phyloP scores from a whole-genome alignment of 2,113 vertebrate genomes.

The Eretmochelys imbricata region DNA sequence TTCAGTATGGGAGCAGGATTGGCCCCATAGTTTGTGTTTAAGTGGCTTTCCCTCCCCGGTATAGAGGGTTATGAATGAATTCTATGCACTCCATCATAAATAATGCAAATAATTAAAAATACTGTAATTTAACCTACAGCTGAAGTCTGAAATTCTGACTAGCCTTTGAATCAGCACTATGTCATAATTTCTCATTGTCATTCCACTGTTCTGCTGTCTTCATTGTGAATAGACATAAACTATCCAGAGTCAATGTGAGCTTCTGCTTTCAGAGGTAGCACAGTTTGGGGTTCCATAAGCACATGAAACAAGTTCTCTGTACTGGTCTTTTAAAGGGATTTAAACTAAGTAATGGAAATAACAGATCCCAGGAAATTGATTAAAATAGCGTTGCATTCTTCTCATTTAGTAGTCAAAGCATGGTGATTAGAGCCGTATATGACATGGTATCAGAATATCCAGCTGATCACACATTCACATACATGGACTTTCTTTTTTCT shows the following conservation, averaged over 20 bases:
- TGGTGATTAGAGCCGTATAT: not conserved
- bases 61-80: slow-evolving; percentile 50
- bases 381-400: slow-evolving; percentile 21
- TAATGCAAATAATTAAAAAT: slow-evolving; percentile 59
- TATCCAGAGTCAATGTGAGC: slow-evolving; percentile 16
- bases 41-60: slow-evolving; percentile 33
- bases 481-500: slow-evolving; percentile 27
- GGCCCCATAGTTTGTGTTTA: not conserved
- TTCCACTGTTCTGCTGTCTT: slow-evolving; percentile 44
- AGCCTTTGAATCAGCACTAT: slow-evolving; percentile 63
- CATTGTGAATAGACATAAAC: slow-evolving; percentile 26
- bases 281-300: slow-evolving; percentile 42
- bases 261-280: slow-evolving; percentile 27
- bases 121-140: slow-evolving; percentile 52
- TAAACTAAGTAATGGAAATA: slow-evolving; percentile 52
- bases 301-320: slow-evolving; percentile 39
- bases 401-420: not conserved
- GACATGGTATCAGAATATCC: slow-evolving; percentile 7
- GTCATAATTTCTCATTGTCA: slow-evolving; percentile 45
- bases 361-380: slow-evolving; percentile 20
- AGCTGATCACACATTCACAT: slow-evolving; percentile 41
- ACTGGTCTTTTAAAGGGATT: slow-evolving; percentile 2
- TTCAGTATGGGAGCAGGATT: not conserved
- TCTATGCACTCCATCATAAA: slow-evolving; percentile 71
- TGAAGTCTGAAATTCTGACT: slow-evolving; percentile 54